Evolutionary conservation across 2,888 invertebrate species (phyloP).

Genomic region (Caenorhabditis macrosperma): DNA sequence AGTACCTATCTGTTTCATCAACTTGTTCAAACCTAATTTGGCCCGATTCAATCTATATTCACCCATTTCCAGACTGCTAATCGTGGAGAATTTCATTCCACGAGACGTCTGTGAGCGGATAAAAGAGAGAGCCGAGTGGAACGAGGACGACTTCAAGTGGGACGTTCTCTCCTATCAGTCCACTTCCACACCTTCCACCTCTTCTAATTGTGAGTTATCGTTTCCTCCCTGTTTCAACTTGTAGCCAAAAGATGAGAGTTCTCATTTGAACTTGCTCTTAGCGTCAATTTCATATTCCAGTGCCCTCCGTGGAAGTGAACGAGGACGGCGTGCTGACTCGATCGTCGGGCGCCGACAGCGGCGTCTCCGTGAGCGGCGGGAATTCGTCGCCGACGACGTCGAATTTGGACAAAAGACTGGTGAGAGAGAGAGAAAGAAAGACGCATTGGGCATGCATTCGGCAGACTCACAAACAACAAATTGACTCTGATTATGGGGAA

Average conservation of each 20-base stretch:
- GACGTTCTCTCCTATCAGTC: slow-evolving; percentile 27
- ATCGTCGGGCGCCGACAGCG: slow-evolving; percentile 64
- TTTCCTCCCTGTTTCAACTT: no score
- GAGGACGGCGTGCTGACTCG: slow-evolving; percentile 61
- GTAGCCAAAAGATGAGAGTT: no score
- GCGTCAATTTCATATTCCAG: slow-evolving; percentile 27
- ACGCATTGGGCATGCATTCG: slow-evolving; percentile 25
- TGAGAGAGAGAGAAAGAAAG: slow-evolving; percentile 34
- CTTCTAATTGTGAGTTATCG: slow-evolving; percentile 2
- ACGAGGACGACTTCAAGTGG: slow-evolving; percentile 85
- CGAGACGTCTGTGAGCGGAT: slow-evolving; percentile 82
- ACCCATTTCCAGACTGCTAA: slow-evolving; percentile 83
- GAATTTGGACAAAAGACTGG: slow-evolving; percentile 67
- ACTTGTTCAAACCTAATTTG: no score
- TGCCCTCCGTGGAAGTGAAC: slow-evolving; percentile 45
- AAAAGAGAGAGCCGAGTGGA: slow-evolving; percentile 86
- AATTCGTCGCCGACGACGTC: slow-evolving; percentile 28
- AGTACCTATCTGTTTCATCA: no score
- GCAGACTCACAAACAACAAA: no score
- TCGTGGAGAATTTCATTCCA: slow-evolving; percentile 93
- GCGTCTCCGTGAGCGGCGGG: slow-evolving; percentile 58
- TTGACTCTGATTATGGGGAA: slow-evolving; percentile 13
- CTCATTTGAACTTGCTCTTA: no score
- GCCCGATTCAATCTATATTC: no score
- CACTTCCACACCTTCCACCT: background rate